phyloP scores from a whole-genome alignment of 2,113 vertebrate species.

The Pyrgilauda ruficollis region DNA sequence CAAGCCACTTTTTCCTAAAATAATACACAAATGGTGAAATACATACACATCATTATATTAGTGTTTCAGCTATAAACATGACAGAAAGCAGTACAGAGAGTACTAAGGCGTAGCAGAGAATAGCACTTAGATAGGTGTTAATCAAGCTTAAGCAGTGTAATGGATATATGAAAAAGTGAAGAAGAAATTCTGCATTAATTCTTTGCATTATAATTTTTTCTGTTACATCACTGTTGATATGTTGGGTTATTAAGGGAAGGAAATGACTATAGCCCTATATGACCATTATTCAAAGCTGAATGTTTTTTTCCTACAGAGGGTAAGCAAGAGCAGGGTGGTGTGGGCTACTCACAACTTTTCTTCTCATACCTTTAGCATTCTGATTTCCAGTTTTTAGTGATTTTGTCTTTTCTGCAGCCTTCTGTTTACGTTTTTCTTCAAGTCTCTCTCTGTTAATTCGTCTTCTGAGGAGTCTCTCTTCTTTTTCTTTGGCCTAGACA shows the following conservation, averaged over 20 bases:
- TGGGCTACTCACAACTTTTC: neutral
- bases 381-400: constrained; percentile 70
- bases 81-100: neutral
- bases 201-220: neutral
- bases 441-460: constrained; percentile 93
- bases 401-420: constrained; percentile 81
- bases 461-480: constrained; percentile 91
- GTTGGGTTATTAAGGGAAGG: neutral
- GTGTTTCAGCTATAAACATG: neutral
- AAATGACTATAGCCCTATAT: neutral
- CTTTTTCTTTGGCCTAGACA: constrained; percentile 94
- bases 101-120: neutral
- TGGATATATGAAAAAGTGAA: neutral
- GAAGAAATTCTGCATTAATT: neutral
- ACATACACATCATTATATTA: neutral
- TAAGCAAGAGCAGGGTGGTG: fast-evolving
- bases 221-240: neutral
- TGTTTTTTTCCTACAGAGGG: neutral
- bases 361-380: constrained; percentile 51
- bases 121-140: neutral
- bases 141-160: neutral
- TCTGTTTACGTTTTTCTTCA: constrained; percentile 94
- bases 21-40: neutral
- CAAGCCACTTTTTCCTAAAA: constrained; percentile 68
- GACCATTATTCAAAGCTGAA: neutral